These are phyloP conservation scores for Bibio marci DNA, from an alignment of 2,888 invertebrate species.

Conservation along the genomic window DNA sequence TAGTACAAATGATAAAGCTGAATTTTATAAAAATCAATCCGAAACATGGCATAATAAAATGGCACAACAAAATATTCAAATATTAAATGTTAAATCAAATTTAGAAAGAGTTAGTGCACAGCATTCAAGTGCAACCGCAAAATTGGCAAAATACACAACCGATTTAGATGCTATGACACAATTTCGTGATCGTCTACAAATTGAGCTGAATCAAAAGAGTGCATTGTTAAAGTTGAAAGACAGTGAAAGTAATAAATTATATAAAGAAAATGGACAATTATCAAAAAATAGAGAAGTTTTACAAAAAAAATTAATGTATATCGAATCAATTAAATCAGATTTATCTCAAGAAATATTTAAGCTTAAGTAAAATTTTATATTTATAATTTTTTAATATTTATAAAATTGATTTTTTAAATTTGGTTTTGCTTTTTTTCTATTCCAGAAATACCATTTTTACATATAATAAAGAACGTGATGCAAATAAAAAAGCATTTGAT, in stretches of 20 bases:
- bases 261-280: conserved; percentile 21
- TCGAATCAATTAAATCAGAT: conserved; percentile 19
- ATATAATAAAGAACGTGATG: conserved; percentile 15
- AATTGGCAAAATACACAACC: conserved; percentile 21
- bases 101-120: conserved; percentile 23
- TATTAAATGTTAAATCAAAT: conserved; percentile 24
- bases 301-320: conserved; percentile 20
- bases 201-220: conserved; percentile 2
- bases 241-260: conserved; percentile 24
- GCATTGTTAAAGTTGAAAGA: conserved; percentile 18
- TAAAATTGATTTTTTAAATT: too few relatives aligned
- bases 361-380: conserved; percentile 14
- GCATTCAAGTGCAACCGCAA: conserved; percentile 22
- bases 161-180: conserved; percentile 18
- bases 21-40: conserved; percentile 5
- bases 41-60: conserved; percentile 12
- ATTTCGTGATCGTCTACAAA: conserved; percentile 1
- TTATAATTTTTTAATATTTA: too few relatives aligned
- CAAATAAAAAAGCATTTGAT: conserved; percentile 9
- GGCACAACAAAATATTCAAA: conserved; percentile 26
- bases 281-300: conserved; percentile 22
- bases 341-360: conserved; percentile 21
- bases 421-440: background rate
- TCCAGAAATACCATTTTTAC: conserved; percentile 14
- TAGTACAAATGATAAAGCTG: conserved; percentile 5